Base-by-base conservation (phyloP, 1,140 invertebrate species). In the Megathymus violae region DNA sequence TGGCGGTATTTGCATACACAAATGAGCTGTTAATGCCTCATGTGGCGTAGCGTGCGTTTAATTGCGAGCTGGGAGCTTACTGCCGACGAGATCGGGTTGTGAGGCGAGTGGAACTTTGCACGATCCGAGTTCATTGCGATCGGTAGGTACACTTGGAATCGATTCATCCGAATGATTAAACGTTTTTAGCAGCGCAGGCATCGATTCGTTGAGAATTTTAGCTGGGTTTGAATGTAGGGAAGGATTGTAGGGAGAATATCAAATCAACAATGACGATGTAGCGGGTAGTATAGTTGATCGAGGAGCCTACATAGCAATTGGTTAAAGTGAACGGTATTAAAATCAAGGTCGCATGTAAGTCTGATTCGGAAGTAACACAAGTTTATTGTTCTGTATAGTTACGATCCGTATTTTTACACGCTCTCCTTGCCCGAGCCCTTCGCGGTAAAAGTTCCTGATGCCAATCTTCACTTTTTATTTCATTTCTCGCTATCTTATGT, bases 1-100 rank as follows among this genome's bases (percentile, higher is more conserved):
- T 69, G 67, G 71, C 52, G 60, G 63, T 52, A 76, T 75, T 78
- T 74, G 67, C 73, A 76, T 78, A 71, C 72, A 68, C 50, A 62
- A 71, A 41, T 52, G 27, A 52, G 34, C n/a, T 25, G 60, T 71
- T 58, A 69, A 64, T 71, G 66, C 62, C 56, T 64, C 27, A 62
- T 22, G 61, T 31, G 60, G 43, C 25, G 66, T n/a, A 36, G 34
- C 69, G 60, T 75, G 65, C 62, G 47, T 72, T 81, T 77, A 75
- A 82, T 74, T 76, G 72, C 58, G 41, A 60, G 52, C 66, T 69
- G 66, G 62, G 19, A 22, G 63, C 64, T 71, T 74, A 66, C 67
- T 69, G 67, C 17, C 34, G n/a, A 19, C 17, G n/a, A 9, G 52
- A 51, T 62, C 59, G 64, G 62, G 67, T 75, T 46, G 61, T 62